These are phyloP conservation scores for Trachymyrmex septentrionalis DNA, from an alignment of 1,140 invertebrate species.

Conservation along the genomic window DNA sequence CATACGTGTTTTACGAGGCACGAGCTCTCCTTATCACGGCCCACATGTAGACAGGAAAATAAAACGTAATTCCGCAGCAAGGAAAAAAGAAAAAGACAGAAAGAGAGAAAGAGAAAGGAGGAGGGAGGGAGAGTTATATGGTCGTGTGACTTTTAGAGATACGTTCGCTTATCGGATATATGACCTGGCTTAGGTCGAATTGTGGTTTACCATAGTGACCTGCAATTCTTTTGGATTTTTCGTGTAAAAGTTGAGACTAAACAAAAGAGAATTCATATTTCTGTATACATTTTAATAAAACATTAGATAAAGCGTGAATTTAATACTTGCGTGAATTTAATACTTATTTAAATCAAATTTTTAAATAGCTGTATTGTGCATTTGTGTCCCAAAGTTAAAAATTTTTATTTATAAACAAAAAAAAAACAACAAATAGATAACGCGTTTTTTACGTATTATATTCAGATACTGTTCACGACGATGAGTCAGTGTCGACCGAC, in stretches of 20 bases:
- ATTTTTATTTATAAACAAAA: neutral
- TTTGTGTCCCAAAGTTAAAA: neutral
- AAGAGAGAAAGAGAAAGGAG: neutral
- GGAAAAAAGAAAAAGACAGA: neutral
- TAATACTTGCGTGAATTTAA: neutral
- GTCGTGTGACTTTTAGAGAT: slow-evolving; percentile 1
- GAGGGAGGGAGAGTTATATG: neutral
- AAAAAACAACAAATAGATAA: neutral
- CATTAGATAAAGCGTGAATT: neutral
- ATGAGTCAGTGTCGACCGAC: slow-evolving; percentile 48
- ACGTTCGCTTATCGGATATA: slow-evolving; percentile 3
- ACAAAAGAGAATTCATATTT: slow-evolving; percentile 3
- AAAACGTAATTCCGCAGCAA: slow-evolving; percentile 15
- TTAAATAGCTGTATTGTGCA: neutral
- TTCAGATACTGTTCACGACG: neutral
- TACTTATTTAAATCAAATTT: neutral
- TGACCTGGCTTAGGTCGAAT: neutral
- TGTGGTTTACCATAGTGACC: neutral
- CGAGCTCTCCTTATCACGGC: slow-evolving; percentile 37
- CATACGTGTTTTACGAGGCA: slow-evolving; percentile 45
- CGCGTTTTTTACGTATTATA: neutral
- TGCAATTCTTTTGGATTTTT: neutral
- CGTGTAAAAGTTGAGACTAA: neutral
- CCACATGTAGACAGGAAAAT: slow-evolving; percentile 17
- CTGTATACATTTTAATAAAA: neutral